Conservation (phyloP, 2,113 vertebrate species). For the Chloroceryle aenea region DNA sequence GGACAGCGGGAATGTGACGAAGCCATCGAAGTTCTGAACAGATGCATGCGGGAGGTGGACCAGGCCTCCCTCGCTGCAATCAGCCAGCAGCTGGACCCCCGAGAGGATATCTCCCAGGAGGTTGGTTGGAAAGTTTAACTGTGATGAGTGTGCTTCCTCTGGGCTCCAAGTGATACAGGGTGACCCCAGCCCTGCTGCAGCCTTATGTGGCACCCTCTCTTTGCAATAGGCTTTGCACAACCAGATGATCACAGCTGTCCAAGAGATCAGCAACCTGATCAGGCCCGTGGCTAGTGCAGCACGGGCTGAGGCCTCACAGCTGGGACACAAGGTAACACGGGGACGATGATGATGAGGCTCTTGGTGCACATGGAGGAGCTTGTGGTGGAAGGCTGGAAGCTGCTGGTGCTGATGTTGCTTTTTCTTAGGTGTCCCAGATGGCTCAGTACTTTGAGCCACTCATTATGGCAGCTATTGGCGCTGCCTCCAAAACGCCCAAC, state of each 20-base stretch:
- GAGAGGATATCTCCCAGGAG: slow-evolving; percentile 96
- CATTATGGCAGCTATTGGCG: slow-evolving; percentile 89
- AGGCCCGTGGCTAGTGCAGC: slow-evolving; percentile 91
- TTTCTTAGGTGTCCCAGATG: slow-evolving; percentile 93
- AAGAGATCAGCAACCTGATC: slow-evolving; percentile 95
- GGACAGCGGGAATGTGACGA: slow-evolving; percentile 95
- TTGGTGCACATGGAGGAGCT: fast-evolving
- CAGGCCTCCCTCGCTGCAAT: slow-evolving; percentile 95
- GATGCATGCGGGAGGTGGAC: slow-evolving; percentile 92
- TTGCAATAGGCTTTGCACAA: slow-evolving; percentile 88
- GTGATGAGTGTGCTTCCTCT: fast-evolving
- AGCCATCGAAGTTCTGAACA: slow-evolving; percentile 91
- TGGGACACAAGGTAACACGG: slow-evolving; percentile 91
- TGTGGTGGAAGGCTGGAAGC: fast-evolving
- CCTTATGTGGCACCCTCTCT: neutral
- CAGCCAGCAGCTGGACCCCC: slow-evolving; percentile 92
- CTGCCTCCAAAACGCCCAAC: slow-evolving; percentile 93
- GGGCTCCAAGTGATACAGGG: fast-evolving
- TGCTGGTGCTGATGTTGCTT: neutral
- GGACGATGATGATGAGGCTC: neutral
- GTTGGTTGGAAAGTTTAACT: slow-evolving; percentile 49
- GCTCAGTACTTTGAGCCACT: slow-evolving; percentile 96
- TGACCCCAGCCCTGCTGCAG: neutral
- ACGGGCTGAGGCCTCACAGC: slow-evolving; percentile 90
- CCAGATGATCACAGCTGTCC: slow-evolving; percentile 96